Evolutionary conservation across 2,113 vertebrate genomes (phyloP), one percentile per base, ranked within the genome.

Genomic region (Nerophis ophidion): DNA sequence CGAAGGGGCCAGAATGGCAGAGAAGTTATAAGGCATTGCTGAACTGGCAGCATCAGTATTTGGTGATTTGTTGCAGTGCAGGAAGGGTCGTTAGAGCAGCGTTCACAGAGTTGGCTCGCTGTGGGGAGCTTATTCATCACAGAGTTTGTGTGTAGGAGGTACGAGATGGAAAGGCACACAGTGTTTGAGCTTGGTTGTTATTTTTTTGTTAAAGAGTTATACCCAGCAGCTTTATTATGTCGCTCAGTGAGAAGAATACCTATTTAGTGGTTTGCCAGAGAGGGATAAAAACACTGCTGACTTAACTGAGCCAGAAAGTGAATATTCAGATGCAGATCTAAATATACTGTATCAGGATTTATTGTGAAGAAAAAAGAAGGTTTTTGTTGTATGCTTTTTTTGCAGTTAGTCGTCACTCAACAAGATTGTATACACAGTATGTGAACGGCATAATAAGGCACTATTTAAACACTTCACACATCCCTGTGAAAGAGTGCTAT

Each of bases 141-240:
- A 72, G 26, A 49, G 56, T 53, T 66, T 67, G 40, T 76, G 75
- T 79, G 77, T 81, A 60, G 84, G 80, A 78, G 78, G 72, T 35
- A 63, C 68, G 64, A 72, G 74, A 65, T 72, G 72, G 72, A 74
- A 71, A 69, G 64, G 70, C 70, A 74, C 70, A 57, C 58, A 77
- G 53, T 73, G 60, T 72, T 76, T 67, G 62, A 71, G 65, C 65
- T 49, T 71, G 48, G 44, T 65, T 44, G 40, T 44, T 44, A 44
- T 44, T 51, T 46, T 52, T 66, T 71, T 79, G 61, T 42, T 56
- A 77, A 75, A 80, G 69, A 14, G 65, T 66, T 66, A 61, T 74
- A 54, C 54, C 54, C 54, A 56, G 38, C 54, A 68, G 65, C 63
- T 71, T 13, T 71, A 61, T 69, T 60, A 59, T 61, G 45, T 72